Evolutionary conservation across 1,140 invertebrate genomes (phyloP).

Genomic region (Teleogryllus occipitalis): DNA sequence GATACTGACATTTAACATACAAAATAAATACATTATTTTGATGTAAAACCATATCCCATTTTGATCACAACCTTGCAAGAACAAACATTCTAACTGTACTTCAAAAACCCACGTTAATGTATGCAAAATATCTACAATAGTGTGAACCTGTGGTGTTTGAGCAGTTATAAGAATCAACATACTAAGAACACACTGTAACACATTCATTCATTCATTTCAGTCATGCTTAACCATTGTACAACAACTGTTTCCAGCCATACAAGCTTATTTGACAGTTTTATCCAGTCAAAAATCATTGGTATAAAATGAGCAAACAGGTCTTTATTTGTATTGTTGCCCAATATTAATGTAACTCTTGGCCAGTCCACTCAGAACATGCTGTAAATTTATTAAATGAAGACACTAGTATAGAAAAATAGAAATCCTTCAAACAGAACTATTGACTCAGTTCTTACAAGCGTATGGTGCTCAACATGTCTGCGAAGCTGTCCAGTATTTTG

Average conservation of each 20-base stretch:
- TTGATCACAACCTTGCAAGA: not conserved
- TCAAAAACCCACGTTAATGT: not conserved
- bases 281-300: conserved; percentile 10
- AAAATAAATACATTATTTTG: not conserved
- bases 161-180: not conserved
- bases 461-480: not conserved
- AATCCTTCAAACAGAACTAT: not conserved
- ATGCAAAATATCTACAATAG: not conserved
- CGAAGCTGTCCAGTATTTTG: not conserved
- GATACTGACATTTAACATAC: not conserved
- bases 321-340: conserved; percentile 16
- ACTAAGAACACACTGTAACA: not conserved
- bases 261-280: not conserved
- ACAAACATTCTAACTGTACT: not conserved
- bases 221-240: not conserved
- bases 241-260: not conserved
- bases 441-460: not conserved
- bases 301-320: conserved; percentile 22
- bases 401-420: not conserved
- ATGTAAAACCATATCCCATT: not conserved
- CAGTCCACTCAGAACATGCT: conserved; percentile 6
- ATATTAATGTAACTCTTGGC: not conserved
- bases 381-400: not conserved
- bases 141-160: not conserved
- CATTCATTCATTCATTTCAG: not conserved